phyloP scores from a whole-genome alignment of 2,888 invertebrate genomes.

The Chaetogeoica ovagalla region DNA sequence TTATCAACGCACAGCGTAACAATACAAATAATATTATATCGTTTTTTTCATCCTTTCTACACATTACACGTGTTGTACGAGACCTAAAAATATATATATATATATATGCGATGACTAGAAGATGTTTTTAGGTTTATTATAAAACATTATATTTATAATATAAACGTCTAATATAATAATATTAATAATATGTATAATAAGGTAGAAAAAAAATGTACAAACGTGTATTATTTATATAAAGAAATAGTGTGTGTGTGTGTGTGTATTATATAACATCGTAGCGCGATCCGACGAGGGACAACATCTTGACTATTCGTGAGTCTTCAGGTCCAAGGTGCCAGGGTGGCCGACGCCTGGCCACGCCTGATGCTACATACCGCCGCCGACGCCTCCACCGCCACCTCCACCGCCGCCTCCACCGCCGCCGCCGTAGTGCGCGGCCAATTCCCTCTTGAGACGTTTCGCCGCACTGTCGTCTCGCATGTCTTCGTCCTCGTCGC shows the following conservation, averaged over 20 bases:
- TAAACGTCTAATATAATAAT: neutral
- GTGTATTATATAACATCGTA: neutral
- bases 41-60: no score
- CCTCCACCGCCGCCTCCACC: constrained; percentile 46
- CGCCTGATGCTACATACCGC: constrained; percentile 56
- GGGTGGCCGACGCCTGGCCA: constrained; percentile 53
- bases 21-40: no score
- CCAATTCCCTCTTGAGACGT: constrained; percentile 69
- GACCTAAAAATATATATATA: neutral
- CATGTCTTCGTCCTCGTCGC: constrained; percentile 66
- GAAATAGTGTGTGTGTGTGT: neutral
- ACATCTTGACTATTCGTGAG: constrained; percentile 25
- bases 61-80: neutral
- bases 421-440: constrained; percentile 60
- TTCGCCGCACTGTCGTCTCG: constrained; percentile 71
- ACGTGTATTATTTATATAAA: neutral
- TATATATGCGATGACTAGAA: constrained; percentile 43
- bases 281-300: no score
- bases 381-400: constrained; percentile 46
- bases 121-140: constrained; percentile 3
- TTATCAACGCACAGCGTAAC: no score
- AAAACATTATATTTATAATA: neutral
- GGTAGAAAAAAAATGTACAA: neutral
- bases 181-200: neutral
- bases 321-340: constrained; percentile 47